Conservation (phyloP, 1,140 invertebrate species). For the Drosophila miranda region DNA sequence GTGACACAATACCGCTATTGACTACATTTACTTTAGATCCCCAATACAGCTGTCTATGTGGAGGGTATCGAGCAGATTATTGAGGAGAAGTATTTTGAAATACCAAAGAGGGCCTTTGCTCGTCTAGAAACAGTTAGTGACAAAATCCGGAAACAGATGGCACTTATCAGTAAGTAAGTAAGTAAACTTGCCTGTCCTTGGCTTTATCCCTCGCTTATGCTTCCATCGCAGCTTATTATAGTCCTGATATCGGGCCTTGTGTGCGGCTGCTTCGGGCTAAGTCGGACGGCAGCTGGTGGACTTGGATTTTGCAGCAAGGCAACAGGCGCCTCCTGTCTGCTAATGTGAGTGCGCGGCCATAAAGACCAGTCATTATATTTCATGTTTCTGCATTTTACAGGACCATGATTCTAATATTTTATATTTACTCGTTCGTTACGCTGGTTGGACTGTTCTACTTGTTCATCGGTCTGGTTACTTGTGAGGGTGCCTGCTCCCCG, state of each 20-base stretch:
- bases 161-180: slow-evolving; percentile 50
- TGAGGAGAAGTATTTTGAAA: fast-evolving
- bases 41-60: slow-evolving; percentile 28
- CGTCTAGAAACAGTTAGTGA: slow-evolving; percentile 16
- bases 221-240: slow-evolving; percentile 41
- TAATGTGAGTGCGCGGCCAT: slow-evolving; percentile 85
- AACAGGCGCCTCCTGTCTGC: slow-evolving; percentile 90
- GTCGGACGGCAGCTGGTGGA: slow-evolving; percentile 90
- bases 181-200: neutral
- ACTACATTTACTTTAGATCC: slow-evolving; percentile 14
- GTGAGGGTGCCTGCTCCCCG: slow-evolving; percentile 90
- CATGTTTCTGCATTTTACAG: slow-evolving; percentile 83
- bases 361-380: too few species aligned
- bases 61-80: slow-evolving; percentile 27
- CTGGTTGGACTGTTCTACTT: slow-evolving; percentile 89
- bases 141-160: slow-evolving; percentile 14
- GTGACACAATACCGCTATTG: too few species aligned
- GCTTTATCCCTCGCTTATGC: too few species aligned
- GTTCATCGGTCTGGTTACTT: slow-evolving; percentile 86
- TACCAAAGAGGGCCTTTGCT: slow-evolving; percentile 23
- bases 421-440: slow-evolving; percentile 88
- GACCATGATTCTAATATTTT: slow-evolving; percentile 91
- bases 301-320: slow-evolving; percentile 91
- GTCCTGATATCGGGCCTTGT: slow-evolving; percentile 88
- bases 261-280: slow-evolving; percentile 93